Percentiles rank a stretch among this genome's conserved stretches.
phyloP scores from a whole-genome alignment of 2,113 vertebrate genomes.

The Passer montanus region DNA sequence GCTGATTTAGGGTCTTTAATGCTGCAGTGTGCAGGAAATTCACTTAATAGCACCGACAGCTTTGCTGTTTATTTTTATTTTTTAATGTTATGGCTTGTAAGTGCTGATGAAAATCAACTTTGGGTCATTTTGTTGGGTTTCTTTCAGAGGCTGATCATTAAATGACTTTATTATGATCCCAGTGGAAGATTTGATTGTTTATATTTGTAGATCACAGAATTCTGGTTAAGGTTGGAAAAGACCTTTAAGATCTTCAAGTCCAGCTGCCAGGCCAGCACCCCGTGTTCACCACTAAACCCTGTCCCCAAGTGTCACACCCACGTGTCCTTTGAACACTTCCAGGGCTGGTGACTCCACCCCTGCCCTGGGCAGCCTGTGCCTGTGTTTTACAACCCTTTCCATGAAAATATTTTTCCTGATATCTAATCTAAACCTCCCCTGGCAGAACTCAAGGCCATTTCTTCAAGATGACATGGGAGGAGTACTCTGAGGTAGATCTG shows the following conservation, averaged over 20 bases:
- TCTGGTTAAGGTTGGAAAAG: not conserved
- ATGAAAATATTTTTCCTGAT: not conserved
- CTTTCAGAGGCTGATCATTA: not conserved
- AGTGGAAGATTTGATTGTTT: not conserved
- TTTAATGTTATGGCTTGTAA: not conserved
- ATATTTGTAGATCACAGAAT: not conserved
- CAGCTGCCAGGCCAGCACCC: not conserved
- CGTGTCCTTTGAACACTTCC: not conserved
- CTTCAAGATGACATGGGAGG: not conserved
- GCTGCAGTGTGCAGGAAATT: not conserved
- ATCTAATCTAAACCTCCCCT: not conserved
- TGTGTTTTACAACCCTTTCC: not conserved
- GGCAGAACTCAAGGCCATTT: not conserved
- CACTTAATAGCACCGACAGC: not conserved
- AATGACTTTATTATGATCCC: not conserved
- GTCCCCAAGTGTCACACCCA: not conserved
- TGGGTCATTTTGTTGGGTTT: not conserved
- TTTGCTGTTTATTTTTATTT: not conserved
- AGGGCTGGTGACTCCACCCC: not conserved
- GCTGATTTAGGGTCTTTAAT: not conserved
- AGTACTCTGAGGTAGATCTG: not conserved
- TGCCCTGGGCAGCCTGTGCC: not conserved
- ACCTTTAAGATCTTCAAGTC: not conserved
- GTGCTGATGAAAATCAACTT: not conserved
- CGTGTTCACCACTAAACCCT: not conserved